These are phyloP conservation scores for Cnemophilus loriae DNA, from an alignment of 2,113 vertebrate species.

Conservation along the genomic window DNA sequence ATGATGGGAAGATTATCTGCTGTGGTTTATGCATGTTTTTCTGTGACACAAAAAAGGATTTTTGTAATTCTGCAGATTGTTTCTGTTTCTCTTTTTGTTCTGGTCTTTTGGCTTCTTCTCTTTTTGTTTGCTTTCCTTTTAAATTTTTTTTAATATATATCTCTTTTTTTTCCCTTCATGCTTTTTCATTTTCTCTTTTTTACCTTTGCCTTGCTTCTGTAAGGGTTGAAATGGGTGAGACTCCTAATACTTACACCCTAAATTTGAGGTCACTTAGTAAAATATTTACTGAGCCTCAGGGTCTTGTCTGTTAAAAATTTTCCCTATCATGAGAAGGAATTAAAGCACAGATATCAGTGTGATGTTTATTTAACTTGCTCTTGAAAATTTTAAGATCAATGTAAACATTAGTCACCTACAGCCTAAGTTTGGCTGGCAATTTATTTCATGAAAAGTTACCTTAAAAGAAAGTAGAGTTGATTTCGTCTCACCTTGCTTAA, in stretches of 20 bases:
- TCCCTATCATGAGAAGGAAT: not conserved
- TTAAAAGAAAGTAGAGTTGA: not conserved
- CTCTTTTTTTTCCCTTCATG: not conserved
- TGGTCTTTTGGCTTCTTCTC: not conserved
- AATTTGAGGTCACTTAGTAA: not conserved
- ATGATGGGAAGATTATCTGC: not conserved
- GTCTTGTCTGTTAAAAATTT: not conserved
- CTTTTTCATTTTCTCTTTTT: not conserved
- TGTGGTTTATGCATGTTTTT: not conserved
- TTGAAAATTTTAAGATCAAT: not conserved
- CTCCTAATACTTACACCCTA: not conserved
- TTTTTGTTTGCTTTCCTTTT: not conserved
- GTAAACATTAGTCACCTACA: not conserved
- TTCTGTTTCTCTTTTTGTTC: not conserved
- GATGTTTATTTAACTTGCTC: not conserved
- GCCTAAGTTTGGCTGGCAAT: not conserved
- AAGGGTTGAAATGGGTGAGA: not conserved
- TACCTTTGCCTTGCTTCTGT: not conserved
- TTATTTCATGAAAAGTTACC: not conserved
- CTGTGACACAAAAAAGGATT: not conserved
- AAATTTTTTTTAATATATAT: accelerated
- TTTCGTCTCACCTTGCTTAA: not conserved
- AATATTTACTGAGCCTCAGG: not conserved
- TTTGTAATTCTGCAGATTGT: not conserved
- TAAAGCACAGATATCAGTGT: not conserved